phyloP scores from a whole-genome alignment of 2,888 invertebrate species.

The Harpalus rubripes region DNA sequence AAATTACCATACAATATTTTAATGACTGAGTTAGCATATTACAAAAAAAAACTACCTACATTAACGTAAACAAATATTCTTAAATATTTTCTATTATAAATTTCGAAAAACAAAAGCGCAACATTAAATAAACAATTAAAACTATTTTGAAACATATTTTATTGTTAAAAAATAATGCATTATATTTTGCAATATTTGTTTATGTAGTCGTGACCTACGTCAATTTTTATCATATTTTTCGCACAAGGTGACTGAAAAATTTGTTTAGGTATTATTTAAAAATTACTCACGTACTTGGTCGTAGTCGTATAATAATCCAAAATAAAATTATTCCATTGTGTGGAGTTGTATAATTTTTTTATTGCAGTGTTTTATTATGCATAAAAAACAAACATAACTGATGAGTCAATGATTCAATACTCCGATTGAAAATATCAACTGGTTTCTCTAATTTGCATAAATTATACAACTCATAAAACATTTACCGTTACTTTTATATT shows the following conservation, averaged over 20 bases:
- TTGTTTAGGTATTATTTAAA: not conserved
- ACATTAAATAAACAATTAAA: no score
- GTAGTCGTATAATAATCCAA: not conserved
- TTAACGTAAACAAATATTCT: no score
- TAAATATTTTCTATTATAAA: no score
- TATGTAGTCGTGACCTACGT: constrained; percentile 15
- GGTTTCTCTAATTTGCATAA: constrained; percentile 63
- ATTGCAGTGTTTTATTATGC: not conserved
- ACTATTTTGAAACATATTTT: no score
- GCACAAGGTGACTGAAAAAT: no score
- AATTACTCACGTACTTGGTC: not conserved
- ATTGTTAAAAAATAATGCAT: no score
- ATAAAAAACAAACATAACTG: constrained; percentile 7
- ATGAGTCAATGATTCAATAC: constrained; percentile 19
- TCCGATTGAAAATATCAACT: constrained; percentile 50
- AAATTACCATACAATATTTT: not conserved
- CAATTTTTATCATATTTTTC: not conserved
- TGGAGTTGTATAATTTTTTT: not conserved
- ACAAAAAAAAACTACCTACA: no score
- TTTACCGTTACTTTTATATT: constrained; percentile 54
- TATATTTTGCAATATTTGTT: not conserved
- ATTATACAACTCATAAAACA: constrained; percentile 27
- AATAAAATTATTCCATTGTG: not conserved
- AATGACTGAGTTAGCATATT: not conserved
- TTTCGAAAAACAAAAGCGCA: no score